Percentiles rank a stretch among this genome's conserved stretches.
Conservation (phyloP, 2,797 vertebrate species). For the Anguilla marmorata region DNA sequence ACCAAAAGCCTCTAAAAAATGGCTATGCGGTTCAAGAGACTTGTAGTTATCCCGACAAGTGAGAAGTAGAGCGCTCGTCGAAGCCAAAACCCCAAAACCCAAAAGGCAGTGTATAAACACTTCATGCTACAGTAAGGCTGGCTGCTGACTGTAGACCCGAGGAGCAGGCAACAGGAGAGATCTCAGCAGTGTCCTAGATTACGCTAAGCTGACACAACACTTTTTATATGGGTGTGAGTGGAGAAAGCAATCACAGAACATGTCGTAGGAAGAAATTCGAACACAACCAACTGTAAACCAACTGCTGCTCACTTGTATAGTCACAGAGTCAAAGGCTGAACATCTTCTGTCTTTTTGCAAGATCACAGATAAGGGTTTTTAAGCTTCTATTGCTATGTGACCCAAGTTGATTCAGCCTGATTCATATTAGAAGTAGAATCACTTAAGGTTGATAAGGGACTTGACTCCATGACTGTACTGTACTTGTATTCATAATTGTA, state of each 20-base stretch:
- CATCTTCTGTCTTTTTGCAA: not conserved
- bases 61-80: conserved; percentile 24
- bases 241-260: not conserved
- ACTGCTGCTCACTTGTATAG: not conserved
- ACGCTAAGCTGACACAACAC: conserved; percentile 16
- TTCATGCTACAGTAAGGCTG: conserved; percentile 19
- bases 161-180: not conserved
- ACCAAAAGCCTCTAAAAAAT: conserved; percentile 30
- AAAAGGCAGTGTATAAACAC: conserved; percentile 29
- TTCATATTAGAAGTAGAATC: not conserved
- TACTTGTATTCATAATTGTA: not conserved
- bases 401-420: not conserved
- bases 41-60: conserved; percentile 34
- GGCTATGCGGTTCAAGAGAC: conserved; percentile 35
- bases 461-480: not conserved
- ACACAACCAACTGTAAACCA: not conserved
- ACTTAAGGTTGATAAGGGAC: not conserved
- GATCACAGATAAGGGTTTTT: not conserved
- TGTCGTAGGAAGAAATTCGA: not conserved
- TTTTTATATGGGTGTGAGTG: not conserved
- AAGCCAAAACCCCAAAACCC: conserved; percentile 37
- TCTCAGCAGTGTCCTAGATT: conserved; percentile 6
- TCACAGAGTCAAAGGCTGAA: not conserved
- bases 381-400: not conserved
- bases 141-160: not conserved